Evolutionary conservation across 1,140 invertebrate species (phyloP).

Genomic region (Thrips palmi): DNA sequence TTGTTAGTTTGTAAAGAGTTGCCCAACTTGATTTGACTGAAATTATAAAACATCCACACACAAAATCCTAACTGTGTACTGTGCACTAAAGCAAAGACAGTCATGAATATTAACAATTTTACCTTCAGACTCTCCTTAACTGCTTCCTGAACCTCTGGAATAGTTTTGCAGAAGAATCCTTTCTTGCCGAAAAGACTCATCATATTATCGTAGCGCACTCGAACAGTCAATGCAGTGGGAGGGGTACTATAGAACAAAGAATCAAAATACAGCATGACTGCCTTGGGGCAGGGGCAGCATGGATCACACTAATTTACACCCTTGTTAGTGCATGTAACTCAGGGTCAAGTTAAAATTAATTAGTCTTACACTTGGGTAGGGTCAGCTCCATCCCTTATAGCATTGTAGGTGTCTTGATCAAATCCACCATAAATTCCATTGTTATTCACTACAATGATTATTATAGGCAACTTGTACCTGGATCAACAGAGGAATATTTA

Average conservation of each 20-base stretch:
- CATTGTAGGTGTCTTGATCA: conserved; percentile 49
- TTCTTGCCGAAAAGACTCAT: conserved; percentile 62
- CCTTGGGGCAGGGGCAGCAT: background rate
- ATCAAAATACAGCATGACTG: conserved; percentile 6
- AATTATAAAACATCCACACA: too few relatives aligned
- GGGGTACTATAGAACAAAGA: conserved; percentile 45
- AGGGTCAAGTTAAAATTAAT: background rate
- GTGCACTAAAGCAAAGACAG: too few relatives aligned
- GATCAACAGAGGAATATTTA: conserved; percentile 14
- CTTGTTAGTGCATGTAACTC: conserved; percentile 1
- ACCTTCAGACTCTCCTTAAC: conserved; percentile 43
- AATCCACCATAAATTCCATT: conserved; percentile 85
- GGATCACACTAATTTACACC: conserved; percentile 4
- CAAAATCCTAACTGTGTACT: too few relatives aligned
- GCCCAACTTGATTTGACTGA: too few relatives aligned
- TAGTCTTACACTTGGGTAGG: conserved; percentile 26
- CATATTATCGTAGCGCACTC: conserved; percentile 76
- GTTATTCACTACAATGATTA: conserved; percentile 88
- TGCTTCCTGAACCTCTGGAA: conserved; percentile 51
- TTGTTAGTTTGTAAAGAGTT: too few relatives aligned
- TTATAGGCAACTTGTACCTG: conserved; percentile 80
- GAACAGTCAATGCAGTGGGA: conserved; percentile 54
- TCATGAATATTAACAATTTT: conserved; percentile 13
- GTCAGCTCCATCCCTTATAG: conserved; percentile 45
- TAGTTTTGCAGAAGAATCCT: conserved; percentile 61